A percentile compares a stretch with the other conserved stretches of the same genome.
These are phyloP conservation scores for Pachyuromys duprasi DNA, from an alignment of 2,797 vertebrate species.

Conservation along the genomic window DNA sequence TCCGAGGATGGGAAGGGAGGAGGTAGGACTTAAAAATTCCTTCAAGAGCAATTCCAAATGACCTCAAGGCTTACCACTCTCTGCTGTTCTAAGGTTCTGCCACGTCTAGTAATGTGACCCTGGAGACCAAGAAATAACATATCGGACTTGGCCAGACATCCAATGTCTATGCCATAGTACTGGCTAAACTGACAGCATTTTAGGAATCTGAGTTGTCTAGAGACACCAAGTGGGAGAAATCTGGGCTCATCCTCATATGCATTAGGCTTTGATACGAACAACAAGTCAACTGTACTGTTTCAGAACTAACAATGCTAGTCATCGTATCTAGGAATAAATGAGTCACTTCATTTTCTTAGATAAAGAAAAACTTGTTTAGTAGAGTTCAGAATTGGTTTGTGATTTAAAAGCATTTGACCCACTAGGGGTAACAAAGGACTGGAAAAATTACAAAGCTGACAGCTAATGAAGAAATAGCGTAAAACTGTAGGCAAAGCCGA, in stretches of 20 bases:
- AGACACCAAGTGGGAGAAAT: not conserved
- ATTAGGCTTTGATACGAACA: not conserved
- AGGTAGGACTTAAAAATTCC: not conserved
- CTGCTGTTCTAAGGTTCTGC: not conserved
- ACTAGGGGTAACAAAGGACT: conserved; percentile 4
- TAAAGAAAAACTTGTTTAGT: conserved; percentile 2
- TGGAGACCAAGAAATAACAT: not conserved
- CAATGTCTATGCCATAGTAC: not conserved
- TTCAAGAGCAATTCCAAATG: not conserved
- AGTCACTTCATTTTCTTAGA: conserved; percentile 1
- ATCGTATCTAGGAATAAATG: conserved; percentile 38
- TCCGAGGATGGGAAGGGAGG: not conserved
- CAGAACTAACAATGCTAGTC: not conserved
- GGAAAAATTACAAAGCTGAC: not conserved
- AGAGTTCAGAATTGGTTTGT: conserved; percentile 13
- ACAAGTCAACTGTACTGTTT: not conserved
- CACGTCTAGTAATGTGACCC: too few species aligned
- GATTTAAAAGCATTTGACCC: conserved; percentile 21
- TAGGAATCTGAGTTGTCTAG: not conserved
- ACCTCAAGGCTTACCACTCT: not conserved
- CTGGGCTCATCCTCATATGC: not conserved
- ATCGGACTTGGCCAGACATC: not conserved
- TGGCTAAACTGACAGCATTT: not conserved
- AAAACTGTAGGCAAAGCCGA: not conserved
- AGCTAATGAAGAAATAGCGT: not conserved